Percentiles rank a stretch among this genome's conserved stretches.
phyloP scores from a whole-genome alignment of 2,113 vertebrate species.

The Ramphastos sulfuratus region DNA sequence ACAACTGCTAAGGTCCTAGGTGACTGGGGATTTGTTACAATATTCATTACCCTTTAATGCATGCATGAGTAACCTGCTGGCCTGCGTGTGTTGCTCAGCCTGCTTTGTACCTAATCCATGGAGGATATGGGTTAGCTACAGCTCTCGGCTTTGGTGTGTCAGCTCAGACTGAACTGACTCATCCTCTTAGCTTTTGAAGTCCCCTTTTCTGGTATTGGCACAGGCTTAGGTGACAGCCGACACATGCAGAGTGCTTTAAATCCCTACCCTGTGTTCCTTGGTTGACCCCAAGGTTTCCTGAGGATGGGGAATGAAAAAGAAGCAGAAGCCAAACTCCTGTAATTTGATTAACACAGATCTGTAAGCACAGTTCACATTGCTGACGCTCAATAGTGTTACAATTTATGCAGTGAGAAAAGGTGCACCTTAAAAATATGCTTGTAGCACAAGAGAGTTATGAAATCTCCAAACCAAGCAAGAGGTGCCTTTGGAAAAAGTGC shows the following conservation, averaged over 20 bases:
- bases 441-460: background rate
- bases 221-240: background rate
- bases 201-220: background rate
- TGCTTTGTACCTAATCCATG: background rate
- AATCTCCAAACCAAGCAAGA: background rate
- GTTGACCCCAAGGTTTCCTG: background rate
- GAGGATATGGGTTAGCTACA: background rate
- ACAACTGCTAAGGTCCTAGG: background rate
- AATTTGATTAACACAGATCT: background rate
- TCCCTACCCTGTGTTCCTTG: rapidly evolving
- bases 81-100: background rate
- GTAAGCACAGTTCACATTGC: rapidly evolving
- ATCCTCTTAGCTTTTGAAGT: background rate
- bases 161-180: background rate
- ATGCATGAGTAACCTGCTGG: background rate
- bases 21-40: background rate
- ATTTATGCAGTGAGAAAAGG: background rate
- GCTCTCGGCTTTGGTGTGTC: background rate
- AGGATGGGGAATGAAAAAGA: background rate
- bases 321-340: background rate
- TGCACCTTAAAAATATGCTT: background rate
- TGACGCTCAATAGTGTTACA: background rate
- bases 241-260: background rate
- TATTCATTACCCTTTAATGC: background rate
- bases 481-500: background rate